Evolutionary conservation across 2,888 invertebrate species (phyloP), one percentile per base, ranked within the genome.

Genomic region (Nudaria mundana): DNA sequence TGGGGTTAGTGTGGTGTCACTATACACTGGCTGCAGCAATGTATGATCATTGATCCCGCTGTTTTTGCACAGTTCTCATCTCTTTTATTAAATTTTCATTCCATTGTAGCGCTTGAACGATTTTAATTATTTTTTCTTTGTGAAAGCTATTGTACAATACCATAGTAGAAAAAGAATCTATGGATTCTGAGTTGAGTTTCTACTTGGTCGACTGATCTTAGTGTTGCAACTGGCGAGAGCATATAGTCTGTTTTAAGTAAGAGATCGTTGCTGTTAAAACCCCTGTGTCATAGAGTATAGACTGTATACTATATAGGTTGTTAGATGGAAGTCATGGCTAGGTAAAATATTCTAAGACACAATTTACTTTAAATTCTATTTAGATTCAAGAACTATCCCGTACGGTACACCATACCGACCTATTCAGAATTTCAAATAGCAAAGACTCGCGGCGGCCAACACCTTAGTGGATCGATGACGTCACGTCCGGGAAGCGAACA

Each of bases 401-500:
- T 44, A 47, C 44, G 30, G n/a, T n/a, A n/a, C n/a, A n/a, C n/a
- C n/a, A n/a, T n/a, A n/a, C n/a, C n/a, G n/a, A n/a, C n/a, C n/a
- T n/a, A n/a, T n/a, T n/a, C 44, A 42, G 29, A 33, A 43, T 44
- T 42, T 37, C 43, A 44, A 48, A 56, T 39, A 48, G 39, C 48
- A 35, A 39, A 36, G 44, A 31, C n/a, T n/a, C n/a, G n/a, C 14
- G 39, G 33, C 41, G 30, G 46, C 32, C 18, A 29, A 44, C 62
- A 67, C 58, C 56, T 49, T 48, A 54, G 53, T 15, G 33, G 33
- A 62, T 56, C 50, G 45, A 45, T 63, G 68, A 67, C 66, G 59
- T 61, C 56, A 72, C 58, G 48, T 69, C 67, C 66, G 63, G 63
- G 60, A 60, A 60, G 50, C 46, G 56, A 48, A 44, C 40, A 45